These are phyloP conservation scores for Haliclona indistincta DNA, from an alignment of 37 sponge, comb jelly and placozoan species.

Conservation along the genomic window DNA sequence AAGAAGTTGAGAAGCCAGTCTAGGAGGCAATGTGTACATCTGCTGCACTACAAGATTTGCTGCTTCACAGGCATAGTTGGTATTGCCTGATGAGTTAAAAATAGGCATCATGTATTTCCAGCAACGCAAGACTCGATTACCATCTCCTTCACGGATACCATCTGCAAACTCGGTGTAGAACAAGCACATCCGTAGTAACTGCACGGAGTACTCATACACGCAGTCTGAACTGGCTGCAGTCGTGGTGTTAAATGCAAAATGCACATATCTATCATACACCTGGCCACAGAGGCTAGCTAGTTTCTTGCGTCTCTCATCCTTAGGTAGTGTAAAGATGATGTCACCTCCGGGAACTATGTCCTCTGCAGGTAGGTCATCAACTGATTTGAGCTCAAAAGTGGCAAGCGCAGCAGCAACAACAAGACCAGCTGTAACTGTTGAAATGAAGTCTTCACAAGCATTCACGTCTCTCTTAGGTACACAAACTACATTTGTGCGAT, in stretches of 20 bases:
- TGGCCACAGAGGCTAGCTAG: too few relatives aligned
- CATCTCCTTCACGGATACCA: constrained; percentile 34
- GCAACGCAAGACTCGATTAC: constrained; percentile 7
- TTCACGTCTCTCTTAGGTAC: constrained; percentile 22
- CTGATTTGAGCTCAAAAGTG: constrained; percentile 11
- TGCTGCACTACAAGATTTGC: not conserved
- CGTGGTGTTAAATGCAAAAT: not conserved
- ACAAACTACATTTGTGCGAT: constrained; percentile 22
- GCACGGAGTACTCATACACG: not conserved
- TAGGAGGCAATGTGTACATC: constrained; percentile 1
- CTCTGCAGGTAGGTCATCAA: constrained; percentile 13
- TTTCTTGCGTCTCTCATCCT: too few relatives aligned
- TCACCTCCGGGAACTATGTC: constrained; percentile 11
- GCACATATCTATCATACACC: too few relatives aligned
- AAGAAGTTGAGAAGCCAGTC: constrained; percentile 22
- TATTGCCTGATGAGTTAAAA: constrained; percentile 1
- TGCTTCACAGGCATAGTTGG: constrained; percentile 24
- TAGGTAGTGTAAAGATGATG: too few relatives aligned
- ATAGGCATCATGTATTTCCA: constrained; percentile 23
- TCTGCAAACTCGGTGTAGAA: constrained; percentile 6
- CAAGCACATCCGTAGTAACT: not conserved
- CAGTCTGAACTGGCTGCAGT: not conserved
- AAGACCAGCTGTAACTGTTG: constrained; percentile 2
- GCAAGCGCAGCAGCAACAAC: constrained; percentile 30
- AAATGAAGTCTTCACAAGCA: constrained; percentile 45